A percentile compares a stretch with the other conserved stretches of the same genome.
These are phyloP conservation scores for Agrochola circellaris DNA, from an alignment of 2,888 invertebrate species.

Conservation along the genomic window DNA sequence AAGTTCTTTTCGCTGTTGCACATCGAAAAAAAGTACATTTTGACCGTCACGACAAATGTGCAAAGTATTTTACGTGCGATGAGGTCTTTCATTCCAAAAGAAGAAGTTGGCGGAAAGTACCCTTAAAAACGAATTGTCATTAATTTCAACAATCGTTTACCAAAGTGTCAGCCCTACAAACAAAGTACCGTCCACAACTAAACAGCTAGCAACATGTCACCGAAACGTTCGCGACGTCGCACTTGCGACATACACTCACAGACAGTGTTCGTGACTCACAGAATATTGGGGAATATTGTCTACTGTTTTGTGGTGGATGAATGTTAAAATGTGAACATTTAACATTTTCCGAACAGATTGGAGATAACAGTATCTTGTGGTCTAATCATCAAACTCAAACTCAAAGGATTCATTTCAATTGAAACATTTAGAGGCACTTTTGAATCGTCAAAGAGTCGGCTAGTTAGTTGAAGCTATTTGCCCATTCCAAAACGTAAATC, in stretches of 20 bases:
- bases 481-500: too few species aligned
- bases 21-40: too few species aligned
- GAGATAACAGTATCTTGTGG: not conserved
- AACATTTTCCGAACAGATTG: not conserved
- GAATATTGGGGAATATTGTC: conserved; percentile 18
- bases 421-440: too few species aligned
- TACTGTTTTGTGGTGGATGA: not conserved
- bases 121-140: not conserved
- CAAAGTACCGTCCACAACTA: conserved; percentile 34
- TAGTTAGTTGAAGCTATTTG: too few species aligned
- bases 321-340: not conserved
- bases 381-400: too few species aligned
- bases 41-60: too few species aligned
- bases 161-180: conserved; percentile 34
- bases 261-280: conserved; percentile 12
- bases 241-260: conserved; percentile 11
- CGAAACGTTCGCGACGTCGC: conserved; percentile 30
- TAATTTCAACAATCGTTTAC: not conserved
- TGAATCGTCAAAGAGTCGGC: too few species aligned
- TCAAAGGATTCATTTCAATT: too few species aligned
- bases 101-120: too few species aligned
- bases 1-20: too few species aligned
- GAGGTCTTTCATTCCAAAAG: too few species aligned
- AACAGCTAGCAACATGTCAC: conserved; percentile 55
- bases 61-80: too few species aligned